These are phyloP conservation scores for Amorpha juglandis DNA, from an alignment of 2,888 invertebrate species.

Conservation along the genomic window DNA sequence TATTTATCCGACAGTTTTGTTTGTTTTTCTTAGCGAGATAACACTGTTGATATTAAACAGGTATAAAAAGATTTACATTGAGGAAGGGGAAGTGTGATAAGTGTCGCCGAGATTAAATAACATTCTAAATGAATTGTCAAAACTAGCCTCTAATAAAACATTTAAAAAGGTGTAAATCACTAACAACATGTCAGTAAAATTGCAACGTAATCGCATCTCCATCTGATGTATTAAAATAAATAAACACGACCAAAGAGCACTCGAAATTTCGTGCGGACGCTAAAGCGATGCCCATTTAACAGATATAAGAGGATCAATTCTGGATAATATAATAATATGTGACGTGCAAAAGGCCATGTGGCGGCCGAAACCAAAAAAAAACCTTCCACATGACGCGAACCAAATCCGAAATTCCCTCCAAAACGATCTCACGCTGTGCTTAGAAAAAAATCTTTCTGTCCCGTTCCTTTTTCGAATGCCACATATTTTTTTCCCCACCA, in stretches of 20 bases:
- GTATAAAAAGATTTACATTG: conserved; percentile 1
- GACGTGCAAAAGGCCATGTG: conserved; percentile 51
- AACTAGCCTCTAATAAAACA: not conserved
- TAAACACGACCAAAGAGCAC: conserved; percentile 53
- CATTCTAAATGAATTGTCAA: conserved; percentile 13
- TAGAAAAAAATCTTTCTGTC: conserved; percentile 61
- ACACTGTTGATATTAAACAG: conserved; percentile 14
- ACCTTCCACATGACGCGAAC: conserved; percentile 73
- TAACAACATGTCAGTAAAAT: conserved; percentile 19
- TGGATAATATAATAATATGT: conserved; percentile 62
- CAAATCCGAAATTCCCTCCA: conserved; percentile 79
- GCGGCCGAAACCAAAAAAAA: conserved; percentile 46
- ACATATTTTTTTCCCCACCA: conserved; percentile 62
- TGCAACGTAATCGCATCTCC: conserved; percentile 37
- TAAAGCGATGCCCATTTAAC: conserved; percentile 60
- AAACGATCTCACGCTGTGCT: conserved; percentile 81
- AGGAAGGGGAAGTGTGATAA: conserved; percentile 2
- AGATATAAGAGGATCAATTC: conserved; percentile 55
- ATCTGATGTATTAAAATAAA: conserved; percentile 59
- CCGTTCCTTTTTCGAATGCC: conserved; percentile 68
- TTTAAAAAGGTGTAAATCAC: conserved; percentile 24
- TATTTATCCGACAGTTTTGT: conserved; percentile 18
- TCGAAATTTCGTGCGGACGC: conserved; percentile 48
- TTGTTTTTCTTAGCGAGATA: conserved; percentile 12
- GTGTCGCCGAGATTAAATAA: not conserved